Conservation (phyloP, 2,797 vertebrate species). For the Silurus aristotelis region DNA sequence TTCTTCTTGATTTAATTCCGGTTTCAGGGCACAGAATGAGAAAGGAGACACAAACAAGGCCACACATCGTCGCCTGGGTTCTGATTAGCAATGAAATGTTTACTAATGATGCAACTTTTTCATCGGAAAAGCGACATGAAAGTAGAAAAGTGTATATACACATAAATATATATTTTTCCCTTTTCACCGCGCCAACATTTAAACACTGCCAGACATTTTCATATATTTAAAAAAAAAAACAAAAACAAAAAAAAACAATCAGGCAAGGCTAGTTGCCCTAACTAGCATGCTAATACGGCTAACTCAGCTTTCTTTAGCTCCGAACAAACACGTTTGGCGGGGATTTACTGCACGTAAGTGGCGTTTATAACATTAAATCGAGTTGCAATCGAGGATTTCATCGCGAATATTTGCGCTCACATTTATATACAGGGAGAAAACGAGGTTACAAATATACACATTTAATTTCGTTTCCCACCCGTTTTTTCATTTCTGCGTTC, state of each 20-base stretch:
- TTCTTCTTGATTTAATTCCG: no score
- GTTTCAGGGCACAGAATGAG: not conserved
- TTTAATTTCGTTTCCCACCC: not conserved
- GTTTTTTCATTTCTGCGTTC: not conserved
- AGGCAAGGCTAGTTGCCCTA: not conserved
- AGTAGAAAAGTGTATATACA: no score
- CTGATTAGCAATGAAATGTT: not conserved
- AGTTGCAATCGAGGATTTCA: not conserved
- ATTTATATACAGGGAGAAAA: no score
- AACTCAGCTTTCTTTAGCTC: not conserved
- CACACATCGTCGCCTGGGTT: not conserved
- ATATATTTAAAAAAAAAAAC: no score
- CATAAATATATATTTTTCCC: no score
- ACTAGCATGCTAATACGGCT: not conserved
- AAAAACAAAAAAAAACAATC: no score
- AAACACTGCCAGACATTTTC: not conserved
- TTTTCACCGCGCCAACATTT: not conserved
- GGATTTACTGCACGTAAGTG: not conserved
- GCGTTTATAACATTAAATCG: not conserved
- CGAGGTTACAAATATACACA: no score
- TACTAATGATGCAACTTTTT: not conserved
- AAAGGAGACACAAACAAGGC: constrained; percentile 4
- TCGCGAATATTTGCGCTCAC: not conserved
- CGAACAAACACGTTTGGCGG: not conserved
- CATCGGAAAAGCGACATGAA: not conserved